Evolutionary conservation across 2,797 vertebrate species (phyloP), one percentile per base, ranked within the genome.

Genomic region (Liasis olivaceus): DNA sequence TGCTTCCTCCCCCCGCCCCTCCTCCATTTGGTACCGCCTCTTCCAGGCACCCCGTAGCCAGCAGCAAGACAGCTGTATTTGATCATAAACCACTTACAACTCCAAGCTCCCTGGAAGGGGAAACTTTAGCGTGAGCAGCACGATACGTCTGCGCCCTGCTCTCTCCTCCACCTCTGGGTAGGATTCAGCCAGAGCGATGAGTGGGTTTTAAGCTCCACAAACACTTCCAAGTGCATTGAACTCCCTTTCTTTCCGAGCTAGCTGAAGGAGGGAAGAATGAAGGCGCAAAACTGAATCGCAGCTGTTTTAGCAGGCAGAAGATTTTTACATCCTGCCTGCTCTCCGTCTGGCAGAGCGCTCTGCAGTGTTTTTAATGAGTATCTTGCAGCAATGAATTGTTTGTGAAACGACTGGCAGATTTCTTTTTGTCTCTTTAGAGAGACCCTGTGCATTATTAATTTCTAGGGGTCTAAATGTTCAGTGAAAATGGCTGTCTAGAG

Each of bases 11-110:
- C 91, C 95, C 96, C 31, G 92, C 93, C 94, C 91, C 91, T 86
- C 95, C 95, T 93, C 91, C 86, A 89, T 89, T 94, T 94, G 89
- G 97, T 95, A 94, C 97, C 97, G 95, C 98, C 98, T 94, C 95
- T 97, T 95, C 96, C 93, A 95, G 95, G 93, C 96, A 92, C 95
- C 69, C 96, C 95, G 94, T 95, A 96, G 97, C 97, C 97, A 96
- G 96, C 97, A 97, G 97, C 96, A 93, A 97, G 97, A 98, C 98
- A 98, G 98, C 98, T 98, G 97, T 95, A 96, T 97, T 98, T 97
- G 97, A 98, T 98, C 98, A 98, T 97, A 97, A 97, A 96, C 95
- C 97, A 96, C 97, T 97, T 96, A 95, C 94, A 97, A 97, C 97
- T 98, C 97, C 94, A 94, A 96, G 94, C 96, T 95, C 69, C 54